Base-by-base conservation (phyloP, 1,140 invertebrate species). In the Mercenaria mercenaria region DNA sequence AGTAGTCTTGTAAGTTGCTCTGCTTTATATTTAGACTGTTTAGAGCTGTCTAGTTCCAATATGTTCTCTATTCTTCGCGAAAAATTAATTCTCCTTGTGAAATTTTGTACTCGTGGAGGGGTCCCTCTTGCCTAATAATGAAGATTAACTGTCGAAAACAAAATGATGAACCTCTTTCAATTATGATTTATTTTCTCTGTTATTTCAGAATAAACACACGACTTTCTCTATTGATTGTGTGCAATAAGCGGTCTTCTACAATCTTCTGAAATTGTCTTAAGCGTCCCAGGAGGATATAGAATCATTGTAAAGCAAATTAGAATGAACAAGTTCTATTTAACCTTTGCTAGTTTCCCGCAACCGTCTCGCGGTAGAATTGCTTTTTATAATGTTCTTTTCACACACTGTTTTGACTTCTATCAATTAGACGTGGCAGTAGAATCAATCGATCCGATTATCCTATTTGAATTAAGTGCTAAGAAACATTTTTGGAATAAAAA, bases 271-370 rank as follows among this genome's bases (percentile, higher is more conserved):
- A 81, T 61, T 81, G 79, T 81, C 61, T 81, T 61, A 81, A 81
- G 23, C 47, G 26, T 81, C 79, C 79, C 79, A 52, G 52, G 79
- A 52, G 79, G 29, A 6, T 52, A 29, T 29, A 41, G 52, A 81
- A 34, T 64, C 79, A 81, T 64, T 64, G 79, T 81, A 81, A 64
- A 39, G 37, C 79, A 81, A 81, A 81, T 81, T 81, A 81, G 20
- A 81, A 81, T 81, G 79, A 81, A 81, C 79, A 81, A 81, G 79
- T 81, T 81, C 79, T 81, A 41, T 81, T 81, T 81, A 81, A 64
- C 79, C 79, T 61, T 81, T 41, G 56, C 13, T 64, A 50, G 47
- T 64, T 50, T 61, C 34, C 79, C 41, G 56, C 47, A 37, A 52
- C 61, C 52, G 6, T 26, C 23, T 50, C 13, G 79, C 52, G 43